Evolutionary conservation across 2,113 vertebrate species (phyloP).

Genomic region (Eira barbara): DNA sequence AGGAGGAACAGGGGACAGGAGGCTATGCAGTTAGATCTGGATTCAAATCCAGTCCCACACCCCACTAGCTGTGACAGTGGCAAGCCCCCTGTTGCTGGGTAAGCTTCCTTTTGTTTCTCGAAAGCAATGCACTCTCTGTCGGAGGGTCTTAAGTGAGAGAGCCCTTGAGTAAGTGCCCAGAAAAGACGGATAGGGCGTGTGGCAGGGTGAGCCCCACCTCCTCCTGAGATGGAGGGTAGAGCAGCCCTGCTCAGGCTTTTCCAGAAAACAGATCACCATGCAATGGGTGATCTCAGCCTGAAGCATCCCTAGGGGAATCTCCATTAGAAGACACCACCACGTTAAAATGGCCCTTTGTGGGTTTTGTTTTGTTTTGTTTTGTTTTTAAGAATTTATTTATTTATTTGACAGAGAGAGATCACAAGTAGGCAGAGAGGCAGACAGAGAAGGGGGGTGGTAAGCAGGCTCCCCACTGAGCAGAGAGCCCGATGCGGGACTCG

Average conservation of each 20-base stretch:
- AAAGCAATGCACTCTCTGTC: rapidly evolving
- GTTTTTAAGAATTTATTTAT: no score
- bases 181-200: not conserved
- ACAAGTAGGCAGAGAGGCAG: no score
- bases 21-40: no score
- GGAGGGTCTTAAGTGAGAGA: not conserved
- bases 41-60: not conserved
- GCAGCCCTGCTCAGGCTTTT: not conserved
- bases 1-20: no score
- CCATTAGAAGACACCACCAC: not conserved
- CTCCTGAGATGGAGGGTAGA: not conserved
- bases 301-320: not conserved
- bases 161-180: not conserved
- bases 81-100: not conserved
- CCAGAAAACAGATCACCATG: not conserved
- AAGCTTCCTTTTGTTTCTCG: not conserved
- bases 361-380: not conserved
- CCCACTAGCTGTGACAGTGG: not conserved
- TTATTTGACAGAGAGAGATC: no score
- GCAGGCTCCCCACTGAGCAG: no score
- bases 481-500: no score
- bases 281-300: not conserved
- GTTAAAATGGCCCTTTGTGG: not conserved
- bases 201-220: not conserved
- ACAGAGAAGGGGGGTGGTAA: no score